Percentiles rank a stretch among this genome's conserved stretches.
These are phyloP conservation scores for Chanos chanos DNA, from an alignment of 2,797 vertebrate species.

Conservation along the genomic window DNA sequence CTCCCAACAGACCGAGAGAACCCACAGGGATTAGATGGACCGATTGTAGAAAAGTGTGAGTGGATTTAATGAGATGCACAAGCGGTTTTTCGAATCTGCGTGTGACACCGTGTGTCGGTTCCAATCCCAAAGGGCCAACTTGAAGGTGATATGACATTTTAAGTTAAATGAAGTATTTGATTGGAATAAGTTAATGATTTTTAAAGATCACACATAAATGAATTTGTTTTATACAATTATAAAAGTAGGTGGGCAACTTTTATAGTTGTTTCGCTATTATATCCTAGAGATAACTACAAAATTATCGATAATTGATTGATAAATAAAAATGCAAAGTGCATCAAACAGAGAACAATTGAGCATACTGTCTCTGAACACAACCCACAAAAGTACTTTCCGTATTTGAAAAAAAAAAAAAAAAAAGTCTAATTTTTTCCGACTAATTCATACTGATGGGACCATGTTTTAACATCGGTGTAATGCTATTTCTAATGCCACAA, in stretches of 20 bases:
- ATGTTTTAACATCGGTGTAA: conserved; percentile 22
- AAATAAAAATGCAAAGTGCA: too few relatives aligned
- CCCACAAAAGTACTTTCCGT: too few relatives aligned
- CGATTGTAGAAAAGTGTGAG: conserved; percentile 55
- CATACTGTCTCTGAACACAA: too few relatives aligned
- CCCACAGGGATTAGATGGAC: conserved; percentile 62
- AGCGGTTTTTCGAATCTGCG: conserved; percentile 37
- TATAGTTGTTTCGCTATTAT: too few relatives aligned
- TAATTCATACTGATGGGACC: conserved; percentile 33
- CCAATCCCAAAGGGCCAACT: conserved; percentile 27
- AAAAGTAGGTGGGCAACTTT: too few relatives aligned
- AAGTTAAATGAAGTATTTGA: conserved; percentile 21
- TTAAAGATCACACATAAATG: conserved; percentile 19
- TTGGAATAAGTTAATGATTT: conserved; percentile 30
- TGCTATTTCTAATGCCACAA: conserved; percentile 58
- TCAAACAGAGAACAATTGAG: too few relatives aligned
- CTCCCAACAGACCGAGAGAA: conserved; percentile 59
- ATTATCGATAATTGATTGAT: too few relatives aligned
- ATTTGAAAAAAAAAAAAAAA: too few relatives aligned
- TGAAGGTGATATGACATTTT: conserved; percentile 33
- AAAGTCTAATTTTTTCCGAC: not conserved
- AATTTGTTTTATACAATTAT: conserved; percentile 5
- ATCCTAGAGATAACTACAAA: too few relatives aligned
- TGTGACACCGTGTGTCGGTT: conserved; percentile 14
- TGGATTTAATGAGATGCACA: conserved; percentile 58